Conservation (phyloP, 2,113 vertebrate species). For the Hemicordylus capensis region DNA sequence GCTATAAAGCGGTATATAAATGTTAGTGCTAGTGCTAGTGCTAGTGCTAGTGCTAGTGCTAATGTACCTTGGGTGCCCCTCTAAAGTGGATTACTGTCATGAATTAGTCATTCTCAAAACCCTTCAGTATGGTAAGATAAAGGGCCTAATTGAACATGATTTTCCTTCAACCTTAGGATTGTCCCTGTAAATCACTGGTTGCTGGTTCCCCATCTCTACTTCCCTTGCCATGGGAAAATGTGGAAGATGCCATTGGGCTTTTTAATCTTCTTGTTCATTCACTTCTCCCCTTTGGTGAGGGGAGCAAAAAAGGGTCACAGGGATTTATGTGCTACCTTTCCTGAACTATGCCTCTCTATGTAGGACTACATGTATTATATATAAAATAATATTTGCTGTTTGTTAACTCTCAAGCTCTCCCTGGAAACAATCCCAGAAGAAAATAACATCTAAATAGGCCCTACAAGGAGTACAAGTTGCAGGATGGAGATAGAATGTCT, state of each 20-base stretch:
- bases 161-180: neutral
- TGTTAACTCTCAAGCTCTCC: neutral
- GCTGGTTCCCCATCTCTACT: neutral
- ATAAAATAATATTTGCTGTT: neutral
- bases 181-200: neutral
- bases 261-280: neutral
- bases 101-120: too few species aligned
- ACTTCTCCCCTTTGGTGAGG: neutral
- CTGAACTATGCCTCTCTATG: too few species aligned
- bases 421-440: neutral
- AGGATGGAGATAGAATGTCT: neutral
- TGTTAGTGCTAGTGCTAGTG: too few species aligned
- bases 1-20: too few species aligned
- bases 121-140: too few species aligned
- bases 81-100: too few species aligned
- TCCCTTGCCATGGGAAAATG: neutral
- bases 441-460: neutral
- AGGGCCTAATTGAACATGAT: too few species aligned
- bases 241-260: neutral
- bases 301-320: neutral
- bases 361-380: too few species aligned
- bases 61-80: too few species aligned
- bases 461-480: neutral
- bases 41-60: too few species aligned
- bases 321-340: too few species aligned